phyloP scores from a whole-genome alignment of 2,113 vertebrate species.

The Callipepla californica region DNA sequence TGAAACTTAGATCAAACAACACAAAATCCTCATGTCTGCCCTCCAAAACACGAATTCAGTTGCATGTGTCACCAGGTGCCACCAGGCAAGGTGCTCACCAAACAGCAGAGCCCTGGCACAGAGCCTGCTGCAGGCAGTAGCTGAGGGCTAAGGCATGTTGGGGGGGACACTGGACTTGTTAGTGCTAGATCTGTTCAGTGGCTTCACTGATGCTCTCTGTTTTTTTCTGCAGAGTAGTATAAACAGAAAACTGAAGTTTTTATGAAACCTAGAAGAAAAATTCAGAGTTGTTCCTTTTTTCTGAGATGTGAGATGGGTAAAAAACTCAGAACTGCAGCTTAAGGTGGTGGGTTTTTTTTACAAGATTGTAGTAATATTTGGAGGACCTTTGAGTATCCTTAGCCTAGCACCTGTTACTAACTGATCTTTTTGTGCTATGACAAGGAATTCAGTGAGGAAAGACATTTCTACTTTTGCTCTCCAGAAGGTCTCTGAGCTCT shows the following conservation, averaged over 20 bases:
- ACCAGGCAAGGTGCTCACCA: background rate
- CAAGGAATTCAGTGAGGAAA: background rate
- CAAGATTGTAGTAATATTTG: background rate
- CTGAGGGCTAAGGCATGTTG: background rate
- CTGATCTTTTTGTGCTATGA: background rate
- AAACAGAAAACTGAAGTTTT: background rate
- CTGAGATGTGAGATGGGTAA: background rate
- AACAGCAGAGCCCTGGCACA: fast-evolving
- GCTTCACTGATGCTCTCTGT: background rate
- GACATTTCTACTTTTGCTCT: background rate
- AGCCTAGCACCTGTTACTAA: background rate
- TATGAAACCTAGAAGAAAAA: background rate
- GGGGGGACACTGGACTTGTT: background rate
- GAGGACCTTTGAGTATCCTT: background rate
- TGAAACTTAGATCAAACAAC: background rate
- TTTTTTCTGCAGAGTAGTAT: background rate
- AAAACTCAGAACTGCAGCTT: background rate
- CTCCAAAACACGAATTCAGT: background rate
- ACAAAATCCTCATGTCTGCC: background rate
- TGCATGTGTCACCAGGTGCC: fast-evolving
- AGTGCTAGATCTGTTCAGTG: background rate
- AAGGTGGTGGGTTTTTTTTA: background rate
- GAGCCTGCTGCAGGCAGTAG: background rate
- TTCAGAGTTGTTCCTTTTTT: background rate
- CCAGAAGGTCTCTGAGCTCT: constrained; percentile 17